Evolutionary conservation across 2,888 invertebrate genomes (phyloP).

Genomic region (Mechanitis messenoides): DNA sequence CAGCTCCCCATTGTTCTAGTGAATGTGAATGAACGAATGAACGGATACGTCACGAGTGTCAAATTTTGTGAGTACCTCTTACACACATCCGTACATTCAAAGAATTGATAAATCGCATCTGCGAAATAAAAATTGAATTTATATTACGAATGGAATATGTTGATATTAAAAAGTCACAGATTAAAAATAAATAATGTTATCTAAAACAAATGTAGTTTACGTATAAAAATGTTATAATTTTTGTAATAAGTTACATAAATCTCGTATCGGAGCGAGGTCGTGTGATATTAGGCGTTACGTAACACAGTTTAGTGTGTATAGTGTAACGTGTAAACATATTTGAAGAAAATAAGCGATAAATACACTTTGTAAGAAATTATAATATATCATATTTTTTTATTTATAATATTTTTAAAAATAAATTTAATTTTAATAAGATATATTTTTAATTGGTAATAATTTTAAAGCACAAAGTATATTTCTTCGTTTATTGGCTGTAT

Average conservation of each 20-base stretch:
- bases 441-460: neutral
- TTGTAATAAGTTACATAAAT: neutral
- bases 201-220: too few relatives aligned
- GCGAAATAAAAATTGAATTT: too few relatives aligned
- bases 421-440: too few relatives aligned
- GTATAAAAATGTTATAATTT: neutral
- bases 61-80: too few relatives aligned
- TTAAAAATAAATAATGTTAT: too few relatives aligned
- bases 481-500: constrained; percentile 9
- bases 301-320: neutral
- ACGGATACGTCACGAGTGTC: neutral
- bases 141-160: too few relatives aligned
- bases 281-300: neutral
- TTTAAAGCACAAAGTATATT: neutral
- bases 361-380: neutral
- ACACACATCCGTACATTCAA: too few relatives aligned
- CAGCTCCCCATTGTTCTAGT: neutral
- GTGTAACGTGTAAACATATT: constrained; percentile 1
- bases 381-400: too few relatives aligned
- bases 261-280: neutral
- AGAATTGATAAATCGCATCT: too few relatives aligned
- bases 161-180: too few relatives aligned
- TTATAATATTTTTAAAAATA: too few relatives aligned
- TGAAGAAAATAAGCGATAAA: neutral
- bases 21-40: constrained; percentile 5